Evolutionary conservation across 2,797 vertebrate species (phyloP).

Genomic region (Periparus ater): DNA sequence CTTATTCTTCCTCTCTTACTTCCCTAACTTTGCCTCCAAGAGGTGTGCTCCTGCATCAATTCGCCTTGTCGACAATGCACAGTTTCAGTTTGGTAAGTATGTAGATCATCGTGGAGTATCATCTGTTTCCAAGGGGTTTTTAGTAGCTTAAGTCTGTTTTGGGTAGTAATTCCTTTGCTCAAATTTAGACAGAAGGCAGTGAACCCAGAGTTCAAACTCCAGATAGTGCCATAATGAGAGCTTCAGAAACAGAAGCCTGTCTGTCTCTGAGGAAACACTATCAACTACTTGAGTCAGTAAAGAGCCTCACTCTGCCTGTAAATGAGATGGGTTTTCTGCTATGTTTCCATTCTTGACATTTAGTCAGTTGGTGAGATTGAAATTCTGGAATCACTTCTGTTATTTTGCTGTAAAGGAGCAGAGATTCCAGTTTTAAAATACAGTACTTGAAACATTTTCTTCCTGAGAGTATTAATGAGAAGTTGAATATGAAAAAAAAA

Average conservation of each 20-base stretch:
- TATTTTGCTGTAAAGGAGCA: not conserved
- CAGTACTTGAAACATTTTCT: not conserved
- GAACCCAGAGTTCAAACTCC: not conserved
- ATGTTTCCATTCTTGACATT: not conserved
- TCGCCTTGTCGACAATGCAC: constrained; percentile 95
- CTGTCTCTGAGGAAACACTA: not conserved
- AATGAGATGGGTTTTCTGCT: not conserved
- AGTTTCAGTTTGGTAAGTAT: constrained; percentile 96
- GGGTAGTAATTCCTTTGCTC: not conserved
- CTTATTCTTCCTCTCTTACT: not conserved
- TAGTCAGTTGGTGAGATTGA: not conserved
- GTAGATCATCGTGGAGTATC: not conserved
- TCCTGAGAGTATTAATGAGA: not conserved
- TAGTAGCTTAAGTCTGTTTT: not conserved
- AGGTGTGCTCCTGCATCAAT: constrained; percentile 98
- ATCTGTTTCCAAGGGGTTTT: not conserved
- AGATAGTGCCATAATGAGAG: not conserved
- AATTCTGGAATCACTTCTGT: not conserved
- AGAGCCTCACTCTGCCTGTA: not conserved
- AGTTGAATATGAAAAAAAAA: not conserved
- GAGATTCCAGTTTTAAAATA: not conserved
- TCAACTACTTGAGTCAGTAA: not conserved
- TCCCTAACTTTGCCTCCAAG: constrained; percentile 64
- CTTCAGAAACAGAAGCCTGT: not conserved
- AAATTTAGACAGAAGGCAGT: not conserved